Percentiles rank a stretch among this genome's conserved stretches.
Evolutionary conservation across 2,888 invertebrate species (phyloP).

Genomic region (Nysson spinosus): DNA sequence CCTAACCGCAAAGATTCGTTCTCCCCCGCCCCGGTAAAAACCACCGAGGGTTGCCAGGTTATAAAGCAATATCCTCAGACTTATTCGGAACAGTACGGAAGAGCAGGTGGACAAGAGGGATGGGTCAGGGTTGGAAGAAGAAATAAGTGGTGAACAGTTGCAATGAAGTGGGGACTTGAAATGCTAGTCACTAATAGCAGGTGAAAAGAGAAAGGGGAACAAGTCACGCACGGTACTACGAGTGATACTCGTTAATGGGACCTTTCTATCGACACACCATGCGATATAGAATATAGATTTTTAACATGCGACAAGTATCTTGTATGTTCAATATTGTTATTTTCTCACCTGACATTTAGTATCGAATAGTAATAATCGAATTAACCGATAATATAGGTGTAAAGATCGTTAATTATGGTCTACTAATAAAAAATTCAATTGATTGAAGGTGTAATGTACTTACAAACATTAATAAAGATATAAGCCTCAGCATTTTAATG

Average conservation of each 20-base stretch:
- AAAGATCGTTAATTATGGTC: too few relatives aligned
- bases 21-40: too few relatives aligned
- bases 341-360: background rate
- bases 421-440: too few relatives aligned
- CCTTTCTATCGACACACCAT: constrained; percentile 26
- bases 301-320: constrained; percentile 16
- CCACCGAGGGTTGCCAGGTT: background rate
- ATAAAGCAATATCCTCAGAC: constrained; percentile 1
- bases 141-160: constrained; percentile 54
- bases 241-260: constrained; percentile 39
- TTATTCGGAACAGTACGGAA: constrained; percentile 9
- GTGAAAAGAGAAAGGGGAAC: constrained; percentile 33
- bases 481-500: too few relatives aligned
- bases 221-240: constrained; percentile 54
- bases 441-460: too few relatives aligned
- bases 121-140: constrained; percentile 41
- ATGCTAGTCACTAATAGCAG: constrained; percentile 47
- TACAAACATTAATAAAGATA: too few relatives aligned
- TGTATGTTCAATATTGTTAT: background rate
- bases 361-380: too few relatives aligned
- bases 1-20: background rate
- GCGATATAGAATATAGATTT: constrained; percentile 19
- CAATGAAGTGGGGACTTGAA: constrained; percentile 50
- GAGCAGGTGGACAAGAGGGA: constrained; percentile 34
- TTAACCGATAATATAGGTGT: too few relatives aligned